phyloP scores from a whole-genome alignment of 2,797 vertebrate genomes.

The Siniperca undulata region DNA sequence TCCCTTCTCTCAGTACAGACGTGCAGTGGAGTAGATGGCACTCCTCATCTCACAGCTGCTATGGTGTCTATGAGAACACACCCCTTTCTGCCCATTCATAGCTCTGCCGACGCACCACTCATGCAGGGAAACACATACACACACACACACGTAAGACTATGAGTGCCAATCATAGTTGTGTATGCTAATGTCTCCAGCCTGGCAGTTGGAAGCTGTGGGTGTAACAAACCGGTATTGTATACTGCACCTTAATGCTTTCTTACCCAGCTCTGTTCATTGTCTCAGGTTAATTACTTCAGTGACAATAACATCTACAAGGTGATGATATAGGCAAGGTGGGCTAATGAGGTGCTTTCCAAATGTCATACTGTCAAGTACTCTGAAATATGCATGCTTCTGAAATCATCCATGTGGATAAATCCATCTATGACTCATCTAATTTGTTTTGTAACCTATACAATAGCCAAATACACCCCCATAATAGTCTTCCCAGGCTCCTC shows the following conservation, averaged over 20 bases:
- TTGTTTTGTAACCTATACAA: constrained; percentile 54
- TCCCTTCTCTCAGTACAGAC: constrained; percentile 67
- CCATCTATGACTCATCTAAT: constrained; percentile 68
- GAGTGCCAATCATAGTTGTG: constrained; percentile 54
- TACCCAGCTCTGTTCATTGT: constrained; percentile 2
- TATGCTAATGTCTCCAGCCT: constrained; percentile 24
- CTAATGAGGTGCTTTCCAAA: constrained; percentile 19
- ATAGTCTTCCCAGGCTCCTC: constrained; percentile 14
- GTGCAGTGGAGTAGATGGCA: constrained; percentile 70
- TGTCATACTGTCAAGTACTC: neutral
- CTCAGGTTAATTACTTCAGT: constrained; percentile 29
- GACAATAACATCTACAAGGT: constrained; percentile 5
- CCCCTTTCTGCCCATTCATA: constrained; percentile 82
- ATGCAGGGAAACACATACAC: constrained; percentile 27
- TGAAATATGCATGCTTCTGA: constrained; percentile 47
- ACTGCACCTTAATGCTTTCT: constrained; percentile 13
- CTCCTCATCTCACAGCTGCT: constrained; percentile 78
- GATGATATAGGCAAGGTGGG: neutral
- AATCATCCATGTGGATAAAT: constrained; percentile 50
- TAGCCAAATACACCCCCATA: constrained; percentile 27
- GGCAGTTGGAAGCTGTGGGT: constrained; percentile 21
- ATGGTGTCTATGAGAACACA: constrained; percentile 75
- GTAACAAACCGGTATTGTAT: constrained; percentile 11
- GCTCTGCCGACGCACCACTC: constrained; percentile 71
- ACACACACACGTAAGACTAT: constrained; percentile 27